A percentile compares a stretch with the other conserved stretches of the same genome.
These are phyloP conservation scores for Drosophila nigromelanica DNA, from an alignment of 1,140 invertebrate species.

Conservation along the genomic window DNA sequence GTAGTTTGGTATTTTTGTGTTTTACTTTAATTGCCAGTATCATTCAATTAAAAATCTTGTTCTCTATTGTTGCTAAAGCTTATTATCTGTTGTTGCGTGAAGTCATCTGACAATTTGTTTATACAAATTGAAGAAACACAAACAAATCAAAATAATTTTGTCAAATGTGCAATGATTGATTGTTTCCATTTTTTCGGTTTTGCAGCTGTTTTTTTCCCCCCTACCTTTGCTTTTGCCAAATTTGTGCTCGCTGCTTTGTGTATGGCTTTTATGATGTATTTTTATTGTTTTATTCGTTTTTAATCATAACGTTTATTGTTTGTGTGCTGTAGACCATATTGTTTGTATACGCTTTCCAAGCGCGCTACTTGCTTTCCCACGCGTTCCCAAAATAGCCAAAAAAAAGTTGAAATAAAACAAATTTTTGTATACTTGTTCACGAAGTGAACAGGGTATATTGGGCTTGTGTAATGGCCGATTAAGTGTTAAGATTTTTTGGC, in stretches of 20 bases:
- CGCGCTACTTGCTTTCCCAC: constrained; percentile 64
- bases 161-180: constrained; percentile 62
- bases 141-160: constrained; percentile 50
- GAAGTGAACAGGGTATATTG: no score
- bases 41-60: constrained; percentile 67
- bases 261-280: constrained; percentile 40
- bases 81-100: constrained; percentile 61
- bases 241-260: constrained; percentile 40
- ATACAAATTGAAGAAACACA: constrained; percentile 66
- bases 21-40: constrained; percentile 40
- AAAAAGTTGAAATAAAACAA: constrained; percentile 31
- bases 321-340: constrained; percentile 56
- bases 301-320: constrained; percentile 76
- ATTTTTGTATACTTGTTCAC: neutral
- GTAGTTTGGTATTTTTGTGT: constrained; percentile 40
- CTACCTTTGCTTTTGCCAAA: constrained; percentile 28
- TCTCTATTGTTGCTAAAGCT: constrained; percentile 27
- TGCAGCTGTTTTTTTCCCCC: constrained; percentile 16
- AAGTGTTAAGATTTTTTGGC: no score
- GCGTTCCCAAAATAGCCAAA: constrained; percentile 42
- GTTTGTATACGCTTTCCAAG: constrained; percentile 34
- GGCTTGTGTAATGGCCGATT: no score
- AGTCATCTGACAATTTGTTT: constrained; percentile 74
- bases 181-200: constrained; percentile 42
- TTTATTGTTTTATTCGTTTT: constrained; percentile 77